These are phyloP conservation scores for Trachops cirrhosus DNA, from an alignment of 2,797 vertebrate genomes.

Conservation along the genomic window DNA sequence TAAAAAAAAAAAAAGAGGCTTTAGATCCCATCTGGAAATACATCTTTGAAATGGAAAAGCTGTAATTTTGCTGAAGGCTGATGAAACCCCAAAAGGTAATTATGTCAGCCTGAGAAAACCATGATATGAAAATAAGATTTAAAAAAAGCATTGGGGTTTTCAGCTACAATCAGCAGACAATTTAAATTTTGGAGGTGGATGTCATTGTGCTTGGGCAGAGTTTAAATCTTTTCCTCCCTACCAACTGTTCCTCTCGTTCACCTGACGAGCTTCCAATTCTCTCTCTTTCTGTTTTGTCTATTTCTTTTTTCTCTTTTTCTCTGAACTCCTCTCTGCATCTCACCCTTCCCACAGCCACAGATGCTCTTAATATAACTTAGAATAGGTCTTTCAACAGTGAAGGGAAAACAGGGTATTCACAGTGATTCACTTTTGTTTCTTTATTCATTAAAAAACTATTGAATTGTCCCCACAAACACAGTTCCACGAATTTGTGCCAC, in stretches of 20 bases:
- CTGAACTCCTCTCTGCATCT: neutral
- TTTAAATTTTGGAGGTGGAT: conserved; percentile 65
- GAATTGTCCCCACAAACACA: neutral
- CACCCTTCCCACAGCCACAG: neutral
- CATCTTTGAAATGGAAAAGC: conserved; percentile 64
- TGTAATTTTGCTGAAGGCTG: conserved; percentile 57
- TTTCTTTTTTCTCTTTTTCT: neutral
- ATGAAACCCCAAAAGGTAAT: conserved; percentile 66
- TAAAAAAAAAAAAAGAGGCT: conserved; percentile 42
- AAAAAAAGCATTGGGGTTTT: conserved; percentile 52
- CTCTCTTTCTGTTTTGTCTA: neutral
- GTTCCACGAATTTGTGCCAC: neutral
- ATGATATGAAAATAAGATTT: conserved; percentile 66
- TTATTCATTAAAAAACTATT: neutral
- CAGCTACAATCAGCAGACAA: conserved; percentile 42
- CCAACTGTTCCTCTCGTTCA: conserved; percentile 55
- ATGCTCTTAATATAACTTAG: neutral
- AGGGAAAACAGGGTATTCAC: neutral
- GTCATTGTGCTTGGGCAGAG: conserved; percentile 42
- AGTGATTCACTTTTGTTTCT: neutral
- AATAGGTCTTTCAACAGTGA: neutral
- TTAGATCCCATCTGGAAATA: conserved; percentile 72
- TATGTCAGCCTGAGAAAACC: conserved; percentile 63
- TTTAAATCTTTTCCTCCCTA: conserved; percentile 69
- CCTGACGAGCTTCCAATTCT: conserved; percentile 3